Evolutionary conservation across 2,797 vertebrate genomes (phyloP).

Genomic region (Oreonectes daqikongensis): DNA sequence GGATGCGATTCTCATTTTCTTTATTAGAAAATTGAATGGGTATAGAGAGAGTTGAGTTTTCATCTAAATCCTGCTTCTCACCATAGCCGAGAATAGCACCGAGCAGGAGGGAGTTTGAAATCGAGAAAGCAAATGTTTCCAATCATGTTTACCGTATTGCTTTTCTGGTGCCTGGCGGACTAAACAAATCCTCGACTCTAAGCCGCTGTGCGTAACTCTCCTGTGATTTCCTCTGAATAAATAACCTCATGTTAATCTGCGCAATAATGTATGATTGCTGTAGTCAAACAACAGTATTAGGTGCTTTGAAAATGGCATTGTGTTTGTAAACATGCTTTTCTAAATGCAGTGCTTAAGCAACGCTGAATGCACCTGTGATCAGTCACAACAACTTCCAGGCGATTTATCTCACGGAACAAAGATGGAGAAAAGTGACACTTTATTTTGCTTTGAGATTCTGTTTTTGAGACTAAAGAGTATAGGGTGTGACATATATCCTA

Average conservation of each 20-base stretch:
- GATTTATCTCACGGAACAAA: background rate
- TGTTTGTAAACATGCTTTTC: constrained; percentile 14
- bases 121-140: constrained; percentile 33
- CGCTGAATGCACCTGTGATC: constrained; percentile 22
- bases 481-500: constrained; percentile 67
- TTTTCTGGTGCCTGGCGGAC: constrained; percentile 34
- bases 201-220: background rate
- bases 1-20: constrained; percentile 2
- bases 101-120: constrained; percentile 30
- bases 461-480: constrained; percentile 58
- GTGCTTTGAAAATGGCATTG: background rate
- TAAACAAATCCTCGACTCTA: constrained; percentile 16
- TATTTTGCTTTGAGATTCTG: constrained; percentile 4
- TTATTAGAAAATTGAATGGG: constrained; percentile 23
- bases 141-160: constrained; percentile 32
- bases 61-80: constrained; percentile 29
- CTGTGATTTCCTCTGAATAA: constrained; percentile 13
- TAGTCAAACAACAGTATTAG: constrained; percentile 4
- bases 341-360: background rate
- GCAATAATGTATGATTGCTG: constrained; percentile 13
- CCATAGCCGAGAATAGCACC: background rate
- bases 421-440: constrained; percentile 58
- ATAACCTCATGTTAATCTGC: constrained; percentile 20
- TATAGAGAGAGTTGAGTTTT: background rate
- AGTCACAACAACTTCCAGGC: background rate